Evolutionary conservation across 2,113 vertebrate genomes (phyloP), one percentile per base, ranked within the genome.

Genomic region (Mastomys natalensis): DNA sequence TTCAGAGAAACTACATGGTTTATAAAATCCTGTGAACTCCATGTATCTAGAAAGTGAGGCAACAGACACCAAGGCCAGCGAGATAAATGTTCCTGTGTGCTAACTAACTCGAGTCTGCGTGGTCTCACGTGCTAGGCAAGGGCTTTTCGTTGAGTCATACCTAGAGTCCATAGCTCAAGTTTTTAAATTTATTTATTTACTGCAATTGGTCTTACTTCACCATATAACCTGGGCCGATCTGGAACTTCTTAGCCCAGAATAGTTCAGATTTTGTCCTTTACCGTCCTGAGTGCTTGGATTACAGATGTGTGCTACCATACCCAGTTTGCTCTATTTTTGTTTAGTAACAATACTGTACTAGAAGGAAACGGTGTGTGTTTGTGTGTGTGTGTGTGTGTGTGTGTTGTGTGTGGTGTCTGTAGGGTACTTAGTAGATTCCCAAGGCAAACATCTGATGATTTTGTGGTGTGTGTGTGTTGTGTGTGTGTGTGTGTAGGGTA

Each of bases 1-100:
- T 95, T 89, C 48, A 92, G n/a, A 92, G 73, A 87, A 95, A 78
- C 19, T 51, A 90, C 70, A 77, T 82, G n/a, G 58, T 53, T 88
- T 93, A 72, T 77, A 17, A 78, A 95, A 86, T 86, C 64, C 13
- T 95, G 77, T 29, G n/a, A 91, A 76, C 40, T 73, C 45, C 53
- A 31, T 43, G 45, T 84, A 84, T 55, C 19, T 78, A 68, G 55
- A 62, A 73, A 72, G 24, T 84, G 10, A 91, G 70, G 34, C 60
- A 82, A 40, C 45, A 91, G 45, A 91, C 24, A 45, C 40, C 66
- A 90, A 89, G 19, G 76, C 64, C 9, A 93, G 9, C 86, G 66
- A 76, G 81, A 70, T 70, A 34, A 70, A 62, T 89, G 5, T 22
- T 68, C 60, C 55, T 43, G 0, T 82, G 80, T 55, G 40, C 68